Percentiles rank a stretch among this genome's conserved stretches.
Conservation (phyloP, 2,113 vertebrate genomes). For the Piprites chloris region DNA sequence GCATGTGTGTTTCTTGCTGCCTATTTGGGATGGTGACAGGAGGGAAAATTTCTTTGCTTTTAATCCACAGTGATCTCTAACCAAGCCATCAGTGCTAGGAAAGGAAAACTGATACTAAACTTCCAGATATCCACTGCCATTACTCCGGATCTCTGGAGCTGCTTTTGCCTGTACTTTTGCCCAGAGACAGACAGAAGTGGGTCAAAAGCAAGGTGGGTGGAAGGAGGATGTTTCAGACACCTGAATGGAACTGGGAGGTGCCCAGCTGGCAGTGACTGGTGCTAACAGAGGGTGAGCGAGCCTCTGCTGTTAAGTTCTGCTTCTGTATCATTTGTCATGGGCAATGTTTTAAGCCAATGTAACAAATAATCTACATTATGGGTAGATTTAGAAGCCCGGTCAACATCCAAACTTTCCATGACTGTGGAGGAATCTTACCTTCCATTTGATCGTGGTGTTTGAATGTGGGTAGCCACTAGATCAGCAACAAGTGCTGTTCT, state of each 20-base stretch:
- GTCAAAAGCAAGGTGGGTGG: neutral
- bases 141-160: neutral
- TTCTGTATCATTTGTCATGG: neutral
- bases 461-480: neutral
- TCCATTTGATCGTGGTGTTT: neutral
- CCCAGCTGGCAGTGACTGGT: neutral
- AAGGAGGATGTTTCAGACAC: neutral
- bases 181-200: neutral
- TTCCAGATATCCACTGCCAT: rapidly evolving
- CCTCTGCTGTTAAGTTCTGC: neutral
- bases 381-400: neutral
- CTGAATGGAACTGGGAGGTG: neutral
- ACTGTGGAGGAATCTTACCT: neutral
- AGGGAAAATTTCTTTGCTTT: neutral
- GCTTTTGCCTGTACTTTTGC: neutral
- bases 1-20: rapidly evolving
- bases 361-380: neutral
- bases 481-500: neutral
- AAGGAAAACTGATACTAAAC: neutral
- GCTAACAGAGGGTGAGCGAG: neutral
- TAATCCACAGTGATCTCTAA: neutral
- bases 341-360: neutral
- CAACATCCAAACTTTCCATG: neutral
- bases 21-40: neutral
- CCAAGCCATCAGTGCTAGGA: neutral